Conservation (phyloP, 2,113 vertebrate genomes). For the Dromas ardeola region DNA sequence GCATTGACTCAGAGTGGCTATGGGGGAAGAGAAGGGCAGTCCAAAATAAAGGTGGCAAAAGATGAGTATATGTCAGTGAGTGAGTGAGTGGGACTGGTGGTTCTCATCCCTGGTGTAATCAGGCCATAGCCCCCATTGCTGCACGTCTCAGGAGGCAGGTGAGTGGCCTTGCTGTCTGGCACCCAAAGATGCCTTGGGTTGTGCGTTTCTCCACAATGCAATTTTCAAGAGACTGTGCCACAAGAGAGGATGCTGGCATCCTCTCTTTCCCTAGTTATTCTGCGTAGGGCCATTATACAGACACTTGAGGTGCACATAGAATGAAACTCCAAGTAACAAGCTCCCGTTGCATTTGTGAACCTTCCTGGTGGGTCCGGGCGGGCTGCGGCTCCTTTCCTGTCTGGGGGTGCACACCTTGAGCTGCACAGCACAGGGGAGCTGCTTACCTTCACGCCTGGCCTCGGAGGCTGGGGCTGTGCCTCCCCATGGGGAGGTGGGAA, state of each 20-base stretch:
- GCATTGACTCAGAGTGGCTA: background rate
- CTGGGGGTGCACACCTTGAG: background rate
- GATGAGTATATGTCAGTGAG: background rate
- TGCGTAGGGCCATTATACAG: background rate
- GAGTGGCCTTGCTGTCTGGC: background rate
- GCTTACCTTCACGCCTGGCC: background rate
- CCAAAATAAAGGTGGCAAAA: background rate
- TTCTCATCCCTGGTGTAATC: rapidly evolving
- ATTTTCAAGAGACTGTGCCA: background rate
- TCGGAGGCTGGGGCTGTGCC: background rate
- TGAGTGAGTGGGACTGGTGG: background rate
- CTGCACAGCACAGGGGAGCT: background rate
- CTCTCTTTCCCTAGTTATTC: background rate
- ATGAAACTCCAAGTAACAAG: background rate
- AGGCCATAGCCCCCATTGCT: background rate
- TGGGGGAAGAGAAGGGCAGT: background rate
- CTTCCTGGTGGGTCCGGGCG: background rate
- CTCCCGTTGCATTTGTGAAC: background rate
- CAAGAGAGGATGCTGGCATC: background rate
- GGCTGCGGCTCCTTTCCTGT: background rate
- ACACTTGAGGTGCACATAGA: background rate
- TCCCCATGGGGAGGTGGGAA: background rate
- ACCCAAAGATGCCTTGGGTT: background rate
- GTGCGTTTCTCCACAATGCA: background rate
- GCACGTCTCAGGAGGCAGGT: rapidly evolving